Conservation (phyloP, 2,113 vertebrate genomes). For the Phainopepla nitens region DNA sequence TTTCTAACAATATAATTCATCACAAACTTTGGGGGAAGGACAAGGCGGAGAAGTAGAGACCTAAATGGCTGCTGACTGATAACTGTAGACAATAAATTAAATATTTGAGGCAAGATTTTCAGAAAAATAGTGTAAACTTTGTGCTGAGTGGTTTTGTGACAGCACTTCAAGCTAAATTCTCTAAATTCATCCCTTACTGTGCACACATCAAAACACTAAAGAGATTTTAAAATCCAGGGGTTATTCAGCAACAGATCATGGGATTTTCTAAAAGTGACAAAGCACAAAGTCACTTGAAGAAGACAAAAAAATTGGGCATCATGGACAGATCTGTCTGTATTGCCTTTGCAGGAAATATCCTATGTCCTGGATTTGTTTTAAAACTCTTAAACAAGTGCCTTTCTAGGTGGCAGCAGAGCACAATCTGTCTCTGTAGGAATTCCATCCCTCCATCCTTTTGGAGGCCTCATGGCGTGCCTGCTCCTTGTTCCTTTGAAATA, state of each 20-base stretch:
- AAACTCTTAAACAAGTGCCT: not conserved
- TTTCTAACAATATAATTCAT: not conserved
- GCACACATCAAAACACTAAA: not conserved
- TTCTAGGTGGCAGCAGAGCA: not conserved
- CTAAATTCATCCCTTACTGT: not conserved
- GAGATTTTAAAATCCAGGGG: not conserved
- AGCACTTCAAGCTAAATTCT: not conserved
- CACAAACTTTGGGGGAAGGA: not conserved
- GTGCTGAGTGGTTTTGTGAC: not conserved
- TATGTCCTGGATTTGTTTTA: not conserved
- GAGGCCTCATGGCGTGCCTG: accelerated
- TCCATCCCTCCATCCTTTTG: not conserved
- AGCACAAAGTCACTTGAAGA: not conserved
- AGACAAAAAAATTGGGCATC: not conserved
- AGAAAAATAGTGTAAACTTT: not conserved
- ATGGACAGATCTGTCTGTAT: not conserved
- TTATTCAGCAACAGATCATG: not conserved
- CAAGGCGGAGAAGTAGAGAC: not conserved
- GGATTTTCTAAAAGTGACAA: not conserved
- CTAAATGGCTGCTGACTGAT: not conserved
- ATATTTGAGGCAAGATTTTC: not conserved
- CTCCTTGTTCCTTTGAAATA: not conserved
- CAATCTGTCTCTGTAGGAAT: not conserved
- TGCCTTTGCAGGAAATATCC: not conserved
- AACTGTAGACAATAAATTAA: not conserved